Evolutionary conservation across 1,140 invertebrate genomes (phyloP).

Genomic region (Drosophila auraria): DNA sequence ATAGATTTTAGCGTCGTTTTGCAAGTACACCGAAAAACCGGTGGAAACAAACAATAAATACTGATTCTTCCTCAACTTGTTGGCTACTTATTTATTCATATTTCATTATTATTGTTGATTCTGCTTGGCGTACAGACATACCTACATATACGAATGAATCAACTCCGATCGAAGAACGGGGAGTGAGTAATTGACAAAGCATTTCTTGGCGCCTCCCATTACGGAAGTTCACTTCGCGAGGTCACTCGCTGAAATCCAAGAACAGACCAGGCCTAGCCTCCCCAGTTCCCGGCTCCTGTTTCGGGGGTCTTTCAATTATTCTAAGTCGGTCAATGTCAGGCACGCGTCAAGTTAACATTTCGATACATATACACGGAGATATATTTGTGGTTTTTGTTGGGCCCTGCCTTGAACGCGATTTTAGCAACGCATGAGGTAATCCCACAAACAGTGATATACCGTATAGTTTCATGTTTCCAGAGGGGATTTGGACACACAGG

Average conservation of each 20-base stretch:
- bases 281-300: conserved; percentile 37
- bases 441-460: conserved; percentile 36
- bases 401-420: conserved; percentile 63
- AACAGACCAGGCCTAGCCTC: conserved; percentile 27
- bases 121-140: conserved; percentile 7
- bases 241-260: conserved; percentile 42
- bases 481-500: conserved; percentile 5
- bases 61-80: conserved; percentile 16
- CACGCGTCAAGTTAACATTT: conserved; percentile 49
- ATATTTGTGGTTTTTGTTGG: conserved; percentile 20
- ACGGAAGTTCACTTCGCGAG: conserved; percentile 43
- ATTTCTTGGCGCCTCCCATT: conserved; percentile 46
- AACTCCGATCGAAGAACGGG: conserved; percentile 26
- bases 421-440: conserved; percentile 65
- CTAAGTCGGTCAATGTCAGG: conserved; percentile 71
- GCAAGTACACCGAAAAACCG: not conserved
- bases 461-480: conserved; percentile 40
- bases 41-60: conserved; percentile 19
- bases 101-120: conserved; percentile 31
- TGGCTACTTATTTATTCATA: conserved; percentile 29
- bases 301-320: conserved; percentile 53
- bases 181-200: conserved; percentile 46
- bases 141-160: conserved; percentile 20
- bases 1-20: conserved; percentile 58
- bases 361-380: conserved; percentile 36